Conservation (phyloP, 1,140 invertebrate species). For the Metopolophium dirhodum region DNA sequence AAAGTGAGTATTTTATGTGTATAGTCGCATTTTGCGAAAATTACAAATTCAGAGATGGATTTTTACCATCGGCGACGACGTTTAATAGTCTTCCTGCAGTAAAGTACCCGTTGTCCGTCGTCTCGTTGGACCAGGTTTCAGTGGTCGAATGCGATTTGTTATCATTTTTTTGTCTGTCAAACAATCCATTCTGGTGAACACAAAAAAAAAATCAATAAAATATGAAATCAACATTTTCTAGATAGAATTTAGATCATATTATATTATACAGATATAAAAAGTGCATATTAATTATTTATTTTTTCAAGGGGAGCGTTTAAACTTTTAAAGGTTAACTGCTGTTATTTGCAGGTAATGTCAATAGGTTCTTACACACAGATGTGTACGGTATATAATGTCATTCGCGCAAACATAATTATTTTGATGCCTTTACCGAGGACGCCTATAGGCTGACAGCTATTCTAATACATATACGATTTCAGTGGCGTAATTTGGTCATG, state of each 20-base stretch:
- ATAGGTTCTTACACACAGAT: background rate
- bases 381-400: background rate
- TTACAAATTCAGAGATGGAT: conserved; percentile 33
- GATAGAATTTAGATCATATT: background rate
- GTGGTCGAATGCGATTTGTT: conserved; percentile 42
- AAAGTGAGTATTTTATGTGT: conserved; percentile 12
- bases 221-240: background rate
- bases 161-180: conserved; percentile 12
- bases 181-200: conserved; percentile 20
- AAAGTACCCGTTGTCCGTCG: conserved; percentile 40
- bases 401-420: background rate
- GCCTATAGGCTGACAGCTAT: background rate
- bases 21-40: background rate
- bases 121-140: conserved; percentile 51
- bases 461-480: background rate
- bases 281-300: background rate
- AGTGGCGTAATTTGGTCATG: too few species aligned
- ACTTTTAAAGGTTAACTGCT: conserved; percentile 8
- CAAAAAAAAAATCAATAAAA: background rate
- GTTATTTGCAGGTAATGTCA: background rate
- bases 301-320: background rate
- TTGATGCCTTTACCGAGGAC: background rate
- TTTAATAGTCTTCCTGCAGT: conserved; percentile 39
- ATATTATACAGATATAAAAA: background rate
- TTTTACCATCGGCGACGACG: conserved; percentile 51